Base-by-base conservation (phyloP, 2,113 vertebrate species). In the Nerophis lumbriciformis region DNA sequence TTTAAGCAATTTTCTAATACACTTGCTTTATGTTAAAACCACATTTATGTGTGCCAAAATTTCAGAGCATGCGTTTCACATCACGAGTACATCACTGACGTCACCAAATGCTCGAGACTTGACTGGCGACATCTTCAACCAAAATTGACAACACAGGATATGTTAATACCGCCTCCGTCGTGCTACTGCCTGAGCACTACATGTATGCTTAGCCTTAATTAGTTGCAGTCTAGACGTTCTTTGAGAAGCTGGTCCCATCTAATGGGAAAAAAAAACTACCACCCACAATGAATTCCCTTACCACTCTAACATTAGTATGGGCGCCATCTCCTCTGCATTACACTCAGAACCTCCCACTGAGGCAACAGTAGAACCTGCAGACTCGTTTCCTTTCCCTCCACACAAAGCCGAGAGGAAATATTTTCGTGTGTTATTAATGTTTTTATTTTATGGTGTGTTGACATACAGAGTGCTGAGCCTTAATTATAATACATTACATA, bases 221-320 rank as follows among this genome's bases (percentile, higher is more conserved):
- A 55, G 15, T 38, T n/a, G 37, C 15, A 42, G 54, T 56, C 54
- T 42, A 42, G 54, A 56, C 37, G 2, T 56, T 56, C 54, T 56
- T 56, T 39, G 9, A 56, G 14, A 56, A 56, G 36, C 37, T 42
- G 54, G 37, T 56, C 37, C 54, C 10, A 39, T 15, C 37, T 42
- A 10, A 55, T 55, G 36, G 4, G 9, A 10, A 16, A 38, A 56
- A 56, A 55, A 39, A 56, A 16, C n/a, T 56, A 56, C 37, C 54
- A 19, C 54, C 37, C 54, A 56, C 53, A 56, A 42, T 39, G 53
- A 42, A 56, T 42, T 42, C 37, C n/a, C 54, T 56, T 56, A n/a
- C 54, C 15, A 42, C 37, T n/a, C 54, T 39, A 16, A n/a, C 37
- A 56, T 56, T 56, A 56, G 37, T 56, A 56, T 56, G 54, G 54